Evolutionary conservation across 2,797 vertebrate genomes (phyloP).

Genomic region (Danio albolineatus): DNA sequence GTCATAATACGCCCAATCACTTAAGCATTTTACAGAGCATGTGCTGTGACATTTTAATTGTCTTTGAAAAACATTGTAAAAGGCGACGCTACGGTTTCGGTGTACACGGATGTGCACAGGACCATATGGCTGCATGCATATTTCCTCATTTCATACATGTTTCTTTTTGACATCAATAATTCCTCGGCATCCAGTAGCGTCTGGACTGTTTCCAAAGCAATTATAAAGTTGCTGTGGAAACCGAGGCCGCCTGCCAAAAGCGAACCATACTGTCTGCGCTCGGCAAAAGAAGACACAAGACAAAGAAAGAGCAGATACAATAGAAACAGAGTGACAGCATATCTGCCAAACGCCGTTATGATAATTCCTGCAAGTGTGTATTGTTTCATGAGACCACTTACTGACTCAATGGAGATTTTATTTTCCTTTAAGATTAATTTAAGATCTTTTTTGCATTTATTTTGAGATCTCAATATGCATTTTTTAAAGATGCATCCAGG

Average conservation of each 20-base stretch:
- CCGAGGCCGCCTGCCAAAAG: conserved; percentile 88
- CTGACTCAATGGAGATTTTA: conserved; percentile 11
- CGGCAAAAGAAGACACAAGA: conserved; percentile 73
- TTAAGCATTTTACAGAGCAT: conserved; percentile 24
- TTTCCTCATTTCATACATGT: conserved; percentile 85
- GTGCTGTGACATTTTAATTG: conserved; percentile 54
- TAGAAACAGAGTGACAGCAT: conserved; percentile 46
- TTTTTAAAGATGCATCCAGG: no score
- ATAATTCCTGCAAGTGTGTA: conserved; percentile 16
- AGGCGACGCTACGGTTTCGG: conserved; percentile 73
- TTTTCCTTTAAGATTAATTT: no score
- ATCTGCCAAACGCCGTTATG: conserved; percentile 19
- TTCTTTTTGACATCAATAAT: conserved; percentile 87
- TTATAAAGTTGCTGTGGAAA: conserved; percentile 98
- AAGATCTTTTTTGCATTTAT: no score
- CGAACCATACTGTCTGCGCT: conserved; percentile 88
- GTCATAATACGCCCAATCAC: conserved; percentile 11
- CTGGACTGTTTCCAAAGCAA: conserved; percentile 92
- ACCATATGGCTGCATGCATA: conserved; percentile 82
- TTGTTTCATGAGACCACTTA: conserved; percentile 34
- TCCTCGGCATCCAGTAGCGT: conserved; percentile 83
- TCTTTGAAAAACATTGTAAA: conserved; percentile 70
- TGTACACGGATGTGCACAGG: conserved; percentile 76
- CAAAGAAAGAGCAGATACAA: conserved; percentile 55
- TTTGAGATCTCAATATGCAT: no score